Conservation (phyloP, 2,797 vertebrate genomes). For the Streptopelia turtur region DNA sequence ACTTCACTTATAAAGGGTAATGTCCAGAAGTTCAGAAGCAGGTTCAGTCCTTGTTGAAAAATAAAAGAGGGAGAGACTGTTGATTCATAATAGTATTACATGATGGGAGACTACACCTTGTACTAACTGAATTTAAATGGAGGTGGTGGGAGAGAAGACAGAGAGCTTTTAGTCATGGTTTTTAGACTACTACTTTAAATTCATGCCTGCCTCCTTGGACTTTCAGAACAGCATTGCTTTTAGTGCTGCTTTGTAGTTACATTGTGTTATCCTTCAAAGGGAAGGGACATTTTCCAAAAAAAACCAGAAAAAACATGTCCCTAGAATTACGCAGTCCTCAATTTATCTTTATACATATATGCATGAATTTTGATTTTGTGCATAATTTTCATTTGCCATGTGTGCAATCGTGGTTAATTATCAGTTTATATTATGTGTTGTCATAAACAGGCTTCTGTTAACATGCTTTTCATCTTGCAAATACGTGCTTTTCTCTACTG, state of each 20-base stretch:
- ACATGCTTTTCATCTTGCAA: neutral
- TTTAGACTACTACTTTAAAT: neutral
- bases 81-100: neutral
- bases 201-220: neutral
- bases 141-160: neutral
- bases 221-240: neutral
- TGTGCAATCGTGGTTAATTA: neutral
- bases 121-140: neutral
- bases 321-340: neutral
- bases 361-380: neutral
- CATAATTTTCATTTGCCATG: neutral
- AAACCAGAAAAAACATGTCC: neutral
- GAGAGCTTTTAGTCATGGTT: neutral
- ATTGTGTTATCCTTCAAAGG: neutral
- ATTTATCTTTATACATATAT: neutral
- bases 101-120: neutral
- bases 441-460: conserved; percentile 19
- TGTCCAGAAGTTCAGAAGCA: neutral
- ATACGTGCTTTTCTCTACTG: neutral
- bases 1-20: neutral
- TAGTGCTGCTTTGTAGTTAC: neutral
- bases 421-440: neutral
- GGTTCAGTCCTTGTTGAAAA: neutral
- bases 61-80: neutral
- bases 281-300: neutral